phyloP scores from a whole-genome alignment of 2,888 invertebrate species.

The Athripsodes cinereus region DNA sequence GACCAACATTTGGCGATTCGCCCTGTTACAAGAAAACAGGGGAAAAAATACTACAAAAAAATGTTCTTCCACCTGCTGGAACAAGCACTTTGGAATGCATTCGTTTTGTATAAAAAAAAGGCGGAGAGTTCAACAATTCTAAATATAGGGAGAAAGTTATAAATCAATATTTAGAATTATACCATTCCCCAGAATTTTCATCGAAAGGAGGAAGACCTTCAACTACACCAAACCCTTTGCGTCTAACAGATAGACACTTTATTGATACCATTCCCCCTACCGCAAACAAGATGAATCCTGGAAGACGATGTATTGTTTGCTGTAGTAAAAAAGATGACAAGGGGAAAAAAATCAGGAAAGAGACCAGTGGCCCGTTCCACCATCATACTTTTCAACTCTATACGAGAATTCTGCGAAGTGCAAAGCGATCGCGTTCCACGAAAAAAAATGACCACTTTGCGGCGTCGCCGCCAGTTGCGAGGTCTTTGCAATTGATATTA shows the following conservation, averaged over 20 bases:
- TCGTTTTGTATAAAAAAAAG: constrained; percentile 23
- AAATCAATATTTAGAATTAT: background rate
- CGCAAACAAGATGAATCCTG: constrained; percentile 11
- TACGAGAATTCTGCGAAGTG: too few species aligned
- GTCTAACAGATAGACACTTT: constrained; percentile 1
- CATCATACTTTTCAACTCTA: too few species aligned
- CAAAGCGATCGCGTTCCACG: too few species aligned
- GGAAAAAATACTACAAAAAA: constrained; percentile 28
- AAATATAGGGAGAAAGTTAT: constrained; percentile 13
- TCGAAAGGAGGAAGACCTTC: constrained; percentile 4
- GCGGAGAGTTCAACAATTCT: constrained; percentile 4
- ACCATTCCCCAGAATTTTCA: constrained; percentile 1
- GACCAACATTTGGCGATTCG: constrained; percentile 28
- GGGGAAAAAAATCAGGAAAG: too few species aligned
- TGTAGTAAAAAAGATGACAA: too few species aligned
- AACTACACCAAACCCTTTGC: background rate
- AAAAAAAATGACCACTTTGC: too few species aligned
- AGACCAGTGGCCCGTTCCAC: too few species aligned
- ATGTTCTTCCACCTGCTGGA: constrained; percentile 29
- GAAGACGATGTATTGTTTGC: too few species aligned
- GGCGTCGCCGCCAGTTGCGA: too few species aligned
- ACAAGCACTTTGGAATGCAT: constrained; percentile 28
- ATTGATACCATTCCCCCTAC: constrained; percentile 5
- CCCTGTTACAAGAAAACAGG: constrained; percentile 26
- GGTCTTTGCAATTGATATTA: too few species aligned